Percentiles rank a stretch among this genome's conserved stretches.
Conservation (phyloP, 2,797 vertebrate genomes). For the Lateolabrax maculatus region DNA sequence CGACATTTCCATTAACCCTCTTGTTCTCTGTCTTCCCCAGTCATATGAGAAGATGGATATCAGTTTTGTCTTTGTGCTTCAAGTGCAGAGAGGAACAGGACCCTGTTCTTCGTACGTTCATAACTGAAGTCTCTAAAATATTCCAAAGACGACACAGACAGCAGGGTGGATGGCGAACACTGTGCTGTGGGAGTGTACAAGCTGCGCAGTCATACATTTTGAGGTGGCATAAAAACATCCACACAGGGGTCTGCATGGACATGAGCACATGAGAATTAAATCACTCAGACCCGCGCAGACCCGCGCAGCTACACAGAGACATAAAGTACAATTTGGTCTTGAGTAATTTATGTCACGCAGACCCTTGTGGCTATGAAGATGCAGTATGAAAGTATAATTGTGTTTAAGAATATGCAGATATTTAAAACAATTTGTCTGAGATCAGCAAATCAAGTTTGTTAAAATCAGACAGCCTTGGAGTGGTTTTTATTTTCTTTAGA, state of each 20-base stretch:
- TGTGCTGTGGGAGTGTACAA: neutral
- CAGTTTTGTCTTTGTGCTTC: constrained; percentile 20
- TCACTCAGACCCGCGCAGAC: neutral
- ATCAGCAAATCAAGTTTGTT: neutral
- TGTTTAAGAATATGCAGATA: neutral
- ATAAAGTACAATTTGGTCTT: neutral
- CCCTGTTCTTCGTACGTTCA: neutral
- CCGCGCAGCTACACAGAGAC: neutral
- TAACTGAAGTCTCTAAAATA: neutral
- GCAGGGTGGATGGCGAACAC: neutral
- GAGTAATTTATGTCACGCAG: neutral
- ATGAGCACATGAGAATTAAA: neutral
- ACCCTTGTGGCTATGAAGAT: neutral
- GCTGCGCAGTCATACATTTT: neutral
- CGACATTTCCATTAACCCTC: constrained; percentile 25
- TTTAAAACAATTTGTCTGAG: neutral
- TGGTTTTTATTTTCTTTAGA: neutral
- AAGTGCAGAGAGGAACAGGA: neutral
- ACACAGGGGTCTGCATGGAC: neutral
- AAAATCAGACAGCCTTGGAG: neutral
- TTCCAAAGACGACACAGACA: neutral
- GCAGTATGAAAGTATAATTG: neutral
- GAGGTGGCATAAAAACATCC: neutral
- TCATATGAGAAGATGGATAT: constrained; percentile 19
- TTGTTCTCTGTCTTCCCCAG: constrained; percentile 4